phyloP scores from a whole-genome alignment of 1,140 invertebrate genomes.

The Macrosteles quadrilineatus region DNA sequence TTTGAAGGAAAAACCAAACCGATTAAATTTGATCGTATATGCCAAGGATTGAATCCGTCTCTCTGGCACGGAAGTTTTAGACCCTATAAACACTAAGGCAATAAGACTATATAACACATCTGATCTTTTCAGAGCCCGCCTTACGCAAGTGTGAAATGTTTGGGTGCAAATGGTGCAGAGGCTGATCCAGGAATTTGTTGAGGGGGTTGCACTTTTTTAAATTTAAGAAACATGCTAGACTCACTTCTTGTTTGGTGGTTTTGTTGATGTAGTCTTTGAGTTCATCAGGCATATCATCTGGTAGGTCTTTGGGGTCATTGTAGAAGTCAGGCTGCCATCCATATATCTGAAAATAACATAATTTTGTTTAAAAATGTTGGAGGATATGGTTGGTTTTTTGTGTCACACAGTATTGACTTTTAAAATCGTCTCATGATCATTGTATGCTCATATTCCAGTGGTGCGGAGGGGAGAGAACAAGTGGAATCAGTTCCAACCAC shows the following conservation, averaged over 20 bases:
- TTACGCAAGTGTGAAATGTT: no score
- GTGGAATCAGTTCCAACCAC: neutral
- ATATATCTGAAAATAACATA: conserved; percentile 55
- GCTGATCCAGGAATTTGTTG: no score
- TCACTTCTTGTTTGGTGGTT: conserved; percentile 33
- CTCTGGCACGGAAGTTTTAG: no score
- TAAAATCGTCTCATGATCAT: neutral
- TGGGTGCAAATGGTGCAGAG: no score
- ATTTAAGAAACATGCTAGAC: neutral
- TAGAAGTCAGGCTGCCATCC: conserved; percentile 76
- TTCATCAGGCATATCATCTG: conserved; percentile 65
- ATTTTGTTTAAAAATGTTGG: conserved; percentile 22
- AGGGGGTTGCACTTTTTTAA: no score
- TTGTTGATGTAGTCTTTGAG: conserved; percentile 61
- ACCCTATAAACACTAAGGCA: no score
- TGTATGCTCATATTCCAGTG: neutral
- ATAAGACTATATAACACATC: no score
- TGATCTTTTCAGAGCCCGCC: no score
- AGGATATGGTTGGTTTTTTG: neutral
- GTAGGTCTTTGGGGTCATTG: conserved; percentile 60
- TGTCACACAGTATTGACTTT: neutral
- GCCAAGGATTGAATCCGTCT: no score
- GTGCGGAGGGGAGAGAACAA: neutral
- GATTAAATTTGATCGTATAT: no score
- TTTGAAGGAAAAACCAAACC: no score